A percentile compares a stretch with the other conserved stretches of the same genome.
Conservation (phyloP, 2,797 vertebrate genomes). For the Brotula barbata region DNA sequence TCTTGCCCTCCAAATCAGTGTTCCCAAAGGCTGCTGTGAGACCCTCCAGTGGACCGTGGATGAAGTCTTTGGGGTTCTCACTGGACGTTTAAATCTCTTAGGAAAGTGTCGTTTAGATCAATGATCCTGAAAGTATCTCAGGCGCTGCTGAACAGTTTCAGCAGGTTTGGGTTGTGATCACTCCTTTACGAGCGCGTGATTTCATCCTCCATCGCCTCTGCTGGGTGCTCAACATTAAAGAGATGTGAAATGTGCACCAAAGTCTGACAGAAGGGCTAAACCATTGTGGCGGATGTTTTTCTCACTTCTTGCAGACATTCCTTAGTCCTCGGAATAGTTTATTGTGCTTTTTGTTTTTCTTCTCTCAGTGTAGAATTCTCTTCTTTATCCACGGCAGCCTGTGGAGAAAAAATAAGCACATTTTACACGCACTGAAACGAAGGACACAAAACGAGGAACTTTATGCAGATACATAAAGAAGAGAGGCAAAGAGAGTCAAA, state of each 20-base stretch:
- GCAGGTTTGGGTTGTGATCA: slow-evolving; percentile 32
- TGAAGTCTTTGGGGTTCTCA: slow-evolving; percentile 9
- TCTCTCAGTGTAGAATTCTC: neutral
- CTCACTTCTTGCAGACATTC: neutral
- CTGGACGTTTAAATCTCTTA: slow-evolving; percentile 26
- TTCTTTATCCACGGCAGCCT: slow-evolving; percentile 18
- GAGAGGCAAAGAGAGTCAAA: neutral
- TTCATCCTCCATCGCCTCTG: slow-evolving; percentile 51
- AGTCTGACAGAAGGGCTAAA: neutral
- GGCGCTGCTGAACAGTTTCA: neutral
- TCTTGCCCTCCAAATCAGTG: slow-evolving; percentile 12
- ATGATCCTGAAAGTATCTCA: neutral
- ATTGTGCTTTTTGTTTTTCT: slow-evolving; percentile 1
- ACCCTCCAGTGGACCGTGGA: slow-evolving; percentile 17
- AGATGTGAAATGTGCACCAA: slow-evolving; percentile 32
- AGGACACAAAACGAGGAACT: slow-evolving; percentile 3
- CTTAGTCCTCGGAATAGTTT: neutral
- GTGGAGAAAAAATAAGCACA: slow-evolving; percentile 26
- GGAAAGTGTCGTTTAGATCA: slow-evolving; percentile 3
- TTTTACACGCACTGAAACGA: slow-evolving; percentile 3
- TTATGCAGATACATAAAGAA: neutral
- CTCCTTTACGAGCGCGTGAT: slow-evolving; percentile 46
- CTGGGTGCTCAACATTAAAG: slow-evolving; percentile 40
- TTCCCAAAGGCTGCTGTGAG: slow-evolving; percentile 20
- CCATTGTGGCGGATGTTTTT: slow-evolving; percentile 1